A percentile compares a stretch with the other conserved stretches of the same genome.
Conservation (phyloP, 2,888 invertebrate species). For the Diaphora mendica region DNA sequence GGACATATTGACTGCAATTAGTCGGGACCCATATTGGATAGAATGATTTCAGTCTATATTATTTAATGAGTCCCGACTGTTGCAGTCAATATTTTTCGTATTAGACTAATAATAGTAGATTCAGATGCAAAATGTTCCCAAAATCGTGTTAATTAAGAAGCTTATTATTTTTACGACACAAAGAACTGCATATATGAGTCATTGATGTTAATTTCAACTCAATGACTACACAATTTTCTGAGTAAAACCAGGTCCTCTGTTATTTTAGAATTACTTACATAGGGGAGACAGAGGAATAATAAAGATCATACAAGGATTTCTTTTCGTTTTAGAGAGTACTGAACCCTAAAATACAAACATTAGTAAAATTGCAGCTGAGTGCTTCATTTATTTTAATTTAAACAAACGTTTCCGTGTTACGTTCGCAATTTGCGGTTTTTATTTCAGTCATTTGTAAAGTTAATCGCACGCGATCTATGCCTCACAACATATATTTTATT, state of each 20-base stretch:
- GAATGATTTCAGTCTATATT: too few relatives aligned
- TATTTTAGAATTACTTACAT: neutral
- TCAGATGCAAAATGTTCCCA: too few relatives aligned
- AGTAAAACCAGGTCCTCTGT: neutral
- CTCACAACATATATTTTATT: slow-evolving; percentile 6
- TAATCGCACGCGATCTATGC: slow-evolving; percentile 59
- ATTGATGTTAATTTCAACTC: neutral
- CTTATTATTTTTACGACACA: too few relatives aligned
- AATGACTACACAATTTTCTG: neutral
- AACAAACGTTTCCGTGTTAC: slow-evolving; percentile 49
- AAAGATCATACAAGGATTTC: neutral
- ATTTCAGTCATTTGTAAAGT: slow-evolving; percentile 55
- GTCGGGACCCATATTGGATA: too few relatives aligned
- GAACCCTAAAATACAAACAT: neutral
- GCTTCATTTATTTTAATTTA: slow-evolving; percentile 36
- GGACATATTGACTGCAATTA: too few relatives aligned
- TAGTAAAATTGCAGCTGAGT: neutral
- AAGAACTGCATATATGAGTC: too few relatives aligned
- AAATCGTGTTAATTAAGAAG: too few relatives aligned
- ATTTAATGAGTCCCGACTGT: too few relatives aligned
- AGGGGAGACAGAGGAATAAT: neutral
- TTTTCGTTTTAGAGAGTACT: neutral
- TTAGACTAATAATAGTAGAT: too few relatives aligned
- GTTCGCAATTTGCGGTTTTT: slow-evolving; percentile 34
- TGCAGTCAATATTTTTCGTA: too few relatives aligned